These are phyloP conservation scores for Sebastes fasciatus DNA, from an alignment of 2,113 vertebrate species.

Conservation along the genomic window DNA sequence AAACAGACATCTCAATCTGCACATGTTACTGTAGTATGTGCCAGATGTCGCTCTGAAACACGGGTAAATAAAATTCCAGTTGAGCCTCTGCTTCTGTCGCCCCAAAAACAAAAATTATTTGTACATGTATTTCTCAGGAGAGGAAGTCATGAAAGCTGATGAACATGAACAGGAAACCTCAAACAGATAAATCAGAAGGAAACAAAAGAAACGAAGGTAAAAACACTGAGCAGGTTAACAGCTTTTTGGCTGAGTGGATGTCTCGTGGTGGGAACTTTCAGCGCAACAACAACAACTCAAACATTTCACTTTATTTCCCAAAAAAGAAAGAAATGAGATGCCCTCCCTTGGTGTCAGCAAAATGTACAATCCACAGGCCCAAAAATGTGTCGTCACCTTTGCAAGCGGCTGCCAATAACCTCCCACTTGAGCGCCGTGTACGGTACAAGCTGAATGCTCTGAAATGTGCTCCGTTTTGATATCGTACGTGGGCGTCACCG, in stretches of 20 bases:
- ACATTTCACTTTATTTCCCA: not conserved
- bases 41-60: constrained; percentile 34
- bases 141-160: constrained; percentile 34
- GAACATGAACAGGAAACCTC: constrained; percentile 36
- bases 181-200: not conserved
- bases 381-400: fast-evolving
- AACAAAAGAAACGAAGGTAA: not conserved
- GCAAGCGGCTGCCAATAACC: not conserved
- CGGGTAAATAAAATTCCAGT: constrained; percentile 47
- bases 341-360: not conserved
- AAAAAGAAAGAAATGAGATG: not conserved
- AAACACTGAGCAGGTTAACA: too few species aligned
- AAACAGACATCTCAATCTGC: constrained; percentile 21
- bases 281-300: too few species aligned
- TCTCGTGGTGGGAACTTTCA: not conserved
- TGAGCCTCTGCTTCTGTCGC: constrained; percentile 23
- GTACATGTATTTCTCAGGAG: constrained; percentile 61
- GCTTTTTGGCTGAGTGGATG: too few species aligned
- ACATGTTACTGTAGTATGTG: constrained; percentile 37
- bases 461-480: not conserved
- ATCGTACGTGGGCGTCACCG: not conserved
- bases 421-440: not conserved
- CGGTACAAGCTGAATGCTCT: not conserved
- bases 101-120: constrained; percentile 28
- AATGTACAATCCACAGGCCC: not conserved